phyloP scores from a whole-genome alignment of 53 echinoderm and acorn worm genomes.

The Antedon mediterranea region DNA sequence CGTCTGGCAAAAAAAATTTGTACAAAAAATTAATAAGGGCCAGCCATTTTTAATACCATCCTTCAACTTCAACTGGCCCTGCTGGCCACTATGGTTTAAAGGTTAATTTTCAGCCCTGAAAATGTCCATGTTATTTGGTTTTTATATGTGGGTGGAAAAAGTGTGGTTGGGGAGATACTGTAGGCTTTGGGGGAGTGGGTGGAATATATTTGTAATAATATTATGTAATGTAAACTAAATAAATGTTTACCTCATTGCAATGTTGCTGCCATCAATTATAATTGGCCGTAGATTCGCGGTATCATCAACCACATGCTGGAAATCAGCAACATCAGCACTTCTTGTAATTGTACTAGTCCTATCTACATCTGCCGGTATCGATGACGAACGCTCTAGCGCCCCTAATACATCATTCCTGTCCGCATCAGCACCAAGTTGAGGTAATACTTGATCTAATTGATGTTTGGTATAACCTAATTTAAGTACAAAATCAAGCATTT shows the following conservation, averaged over 20 bases:
- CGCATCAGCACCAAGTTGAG: slow-evolving; percentile 36
- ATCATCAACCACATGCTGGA: slow-evolving; percentile 17
- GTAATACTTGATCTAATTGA: slow-evolving; percentile 30
- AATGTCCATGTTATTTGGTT: too few relatives aligned
- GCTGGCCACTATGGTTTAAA: too few relatives aligned
- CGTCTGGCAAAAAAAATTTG: too few relatives aligned
- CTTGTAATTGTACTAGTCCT: background rate
- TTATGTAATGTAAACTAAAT: too few relatives aligned
- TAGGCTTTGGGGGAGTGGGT: too few relatives aligned
- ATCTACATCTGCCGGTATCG: background rate
- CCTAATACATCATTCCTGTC: slow-evolving; percentile 47
- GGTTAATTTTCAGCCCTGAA: too few relatives aligned
- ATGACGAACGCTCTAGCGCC: slow-evolving; percentile 27
- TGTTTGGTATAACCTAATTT: slow-evolving; percentile 44
- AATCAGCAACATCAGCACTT: background rate
- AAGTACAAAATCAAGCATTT: slow-evolving; percentile 23
- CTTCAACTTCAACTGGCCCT: too few relatives aligned
- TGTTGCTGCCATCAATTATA: slow-evolving; percentile 93
- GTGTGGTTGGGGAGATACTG: too few relatives aligned
- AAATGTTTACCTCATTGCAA: slow-evolving; percentile 97
- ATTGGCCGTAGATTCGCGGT: slow-evolving; percentile 47
- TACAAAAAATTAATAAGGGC: too few relatives aligned
- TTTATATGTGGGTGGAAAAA: too few relatives aligned
- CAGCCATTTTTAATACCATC: too few relatives aligned
- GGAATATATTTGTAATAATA: too few relatives aligned